Conservation (phyloP, 2,113 vertebrate genomes). For the Sorex araneus region DNA sequence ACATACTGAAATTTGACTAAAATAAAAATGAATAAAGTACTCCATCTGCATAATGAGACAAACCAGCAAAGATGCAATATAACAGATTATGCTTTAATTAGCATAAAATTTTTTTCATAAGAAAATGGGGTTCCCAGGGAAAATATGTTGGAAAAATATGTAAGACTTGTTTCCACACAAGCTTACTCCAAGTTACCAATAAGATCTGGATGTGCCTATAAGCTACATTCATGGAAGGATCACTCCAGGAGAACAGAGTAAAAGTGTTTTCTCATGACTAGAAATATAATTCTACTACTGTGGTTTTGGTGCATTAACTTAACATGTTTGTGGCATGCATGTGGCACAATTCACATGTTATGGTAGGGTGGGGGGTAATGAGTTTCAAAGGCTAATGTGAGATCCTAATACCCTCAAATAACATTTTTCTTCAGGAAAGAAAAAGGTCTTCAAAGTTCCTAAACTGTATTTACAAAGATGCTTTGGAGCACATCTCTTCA, state of each 20-base stretch:
- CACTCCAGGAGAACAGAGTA: not conserved
- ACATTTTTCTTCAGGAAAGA: not conserved
- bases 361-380: no score
- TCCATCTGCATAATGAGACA: not conserved
- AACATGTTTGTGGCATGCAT: not conserved
- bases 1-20: not conserved
- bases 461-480: slow-evolving; percentile 21
- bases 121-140: not conserved
- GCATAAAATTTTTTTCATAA: not conserved
- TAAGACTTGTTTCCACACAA: not conserved
- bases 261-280: not conserved
- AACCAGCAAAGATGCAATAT: not conserved
- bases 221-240: not conserved
- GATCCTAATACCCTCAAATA: not conserved
- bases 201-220: not conserved
- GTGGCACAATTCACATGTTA: not conserved
- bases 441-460: not conserved
- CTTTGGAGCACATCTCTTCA: not conserved
- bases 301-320: not conserved
- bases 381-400: not conserved
- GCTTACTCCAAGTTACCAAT: not conserved
- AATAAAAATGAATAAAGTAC: not conserved
- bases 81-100: not conserved
- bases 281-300: not conserved
- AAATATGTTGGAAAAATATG: not conserved